Evolutionary conservation across 1,140 invertebrate species (phyloP).

Genomic region (Ceratoteleas bidentatus): DNA sequence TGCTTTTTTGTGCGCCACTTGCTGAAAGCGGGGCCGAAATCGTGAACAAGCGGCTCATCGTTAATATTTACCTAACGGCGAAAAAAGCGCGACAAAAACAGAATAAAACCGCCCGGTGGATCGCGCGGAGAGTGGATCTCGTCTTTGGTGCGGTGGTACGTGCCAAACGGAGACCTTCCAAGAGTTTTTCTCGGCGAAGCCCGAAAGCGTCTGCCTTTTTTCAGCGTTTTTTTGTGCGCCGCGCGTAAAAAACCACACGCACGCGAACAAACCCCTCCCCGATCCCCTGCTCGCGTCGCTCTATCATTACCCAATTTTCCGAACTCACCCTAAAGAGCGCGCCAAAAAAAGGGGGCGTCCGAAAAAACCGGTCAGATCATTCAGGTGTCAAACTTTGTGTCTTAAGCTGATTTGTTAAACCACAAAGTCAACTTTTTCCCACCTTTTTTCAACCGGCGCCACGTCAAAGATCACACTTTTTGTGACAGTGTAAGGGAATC

Average conservation of each 20-base stretch:
- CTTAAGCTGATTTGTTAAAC: not conserved
- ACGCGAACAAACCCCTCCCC: constrained; percentile 43
- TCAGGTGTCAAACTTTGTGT: constrained; percentile 4
- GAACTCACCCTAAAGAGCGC: constrained; percentile 18
- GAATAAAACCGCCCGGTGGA: constrained; percentile 45
- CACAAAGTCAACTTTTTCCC: not conserved
- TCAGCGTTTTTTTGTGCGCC: constrained; percentile 31
- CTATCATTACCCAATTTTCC: constrained; percentile 48
- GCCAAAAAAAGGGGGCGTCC: not conserved
- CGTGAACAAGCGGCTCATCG: constrained; percentile 51
- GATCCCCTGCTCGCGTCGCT: constrained; percentile 21
- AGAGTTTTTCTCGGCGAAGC: constrained; percentile 45
- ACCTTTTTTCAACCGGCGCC: not conserved
- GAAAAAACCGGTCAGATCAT: constrained; percentile 1
- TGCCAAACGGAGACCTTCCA: constrained; percentile 49
- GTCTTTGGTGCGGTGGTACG: constrained; percentile 39
- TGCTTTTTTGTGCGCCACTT: constrained; percentile 49
- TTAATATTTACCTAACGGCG: constrained; percentile 58
- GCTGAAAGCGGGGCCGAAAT: constrained; percentile 48
- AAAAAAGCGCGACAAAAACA: constrained; percentile 59
- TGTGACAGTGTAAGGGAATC: too few species aligned
- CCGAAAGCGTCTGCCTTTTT: constrained; percentile 39
- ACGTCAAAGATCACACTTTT: too few species aligned
- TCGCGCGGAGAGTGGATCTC: constrained; percentile 41
- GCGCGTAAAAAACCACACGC: constrained; percentile 44